Base-by-base conservation (phyloP, 1,140 invertebrate genomes). In the Bradynema listronoti region DNA sequence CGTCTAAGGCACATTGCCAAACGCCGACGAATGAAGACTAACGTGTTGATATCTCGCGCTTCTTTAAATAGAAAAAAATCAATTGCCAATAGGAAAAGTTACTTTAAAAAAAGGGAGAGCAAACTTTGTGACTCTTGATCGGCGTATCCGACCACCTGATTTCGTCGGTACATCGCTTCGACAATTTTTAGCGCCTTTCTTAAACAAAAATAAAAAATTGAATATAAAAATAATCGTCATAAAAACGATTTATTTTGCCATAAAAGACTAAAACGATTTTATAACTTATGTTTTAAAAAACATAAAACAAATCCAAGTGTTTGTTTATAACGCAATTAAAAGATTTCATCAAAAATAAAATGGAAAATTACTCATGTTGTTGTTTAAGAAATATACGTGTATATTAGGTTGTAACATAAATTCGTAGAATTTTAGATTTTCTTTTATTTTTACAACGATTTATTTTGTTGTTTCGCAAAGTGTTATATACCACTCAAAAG, bases 1-100 rank as follows among this genome's bases (percentile, higher is more conserved):
- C 93, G 91, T 61, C 93, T 83, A 1, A 90, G 88, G 83, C 92
- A 96, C 92, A 97, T 96, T 27, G 91, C 92, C 47, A 95, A 79
- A 55, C 93, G 82, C 67, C 47, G 83, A 80, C 91, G 89, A 43
- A 95, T 87, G 79, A 95, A 96, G 65, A 95, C 92, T 51, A 96
- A 80, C 9, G 97, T 90, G 81, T 95, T 95, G 55, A 88, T 89
- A 76, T 96, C 92, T 69, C 93, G 81, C n/a, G 72, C 72, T 73
- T 47, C 56, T 50, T 69, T 14, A 60, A 66, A 47, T 30, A 25
- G n/a, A 64, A 24, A 30, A 32, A 6, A 30, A 53, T 6, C 9
- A 1, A 19, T 56, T 58, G 7, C 59, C 54, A 47, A 6, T 63
- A 25, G 22, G 4, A 39, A 55, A 53, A 52, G 7, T 61, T 55